Percentiles rank a stretch among this genome's conserved stretches.
Conservation (phyloP, 2,888 invertebrate genomes). For the Notodonta dromedarius region DNA sequence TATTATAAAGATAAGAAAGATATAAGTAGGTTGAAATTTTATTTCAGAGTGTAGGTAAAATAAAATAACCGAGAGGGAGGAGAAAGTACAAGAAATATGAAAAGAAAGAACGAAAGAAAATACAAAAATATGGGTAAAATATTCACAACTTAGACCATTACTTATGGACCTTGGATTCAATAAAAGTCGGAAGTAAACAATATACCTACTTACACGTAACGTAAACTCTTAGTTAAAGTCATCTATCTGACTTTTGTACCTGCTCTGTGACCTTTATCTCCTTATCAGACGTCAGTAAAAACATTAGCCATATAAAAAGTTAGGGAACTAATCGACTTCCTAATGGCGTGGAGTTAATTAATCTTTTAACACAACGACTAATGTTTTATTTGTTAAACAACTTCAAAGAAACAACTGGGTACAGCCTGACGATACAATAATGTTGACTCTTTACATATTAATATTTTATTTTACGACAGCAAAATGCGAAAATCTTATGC, state of each 20-base stretch:
- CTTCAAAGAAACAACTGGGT: no score
- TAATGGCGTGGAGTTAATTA: conserved; percentile 1
- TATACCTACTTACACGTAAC: no score
- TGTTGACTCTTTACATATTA: not conserved
- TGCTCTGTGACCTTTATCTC: not conserved
- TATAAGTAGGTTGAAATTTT: no score
- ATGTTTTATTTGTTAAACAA: not conserved
- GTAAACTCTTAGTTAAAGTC: not conserved
- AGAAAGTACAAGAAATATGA: no score
- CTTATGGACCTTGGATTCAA: no score
- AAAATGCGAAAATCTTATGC: not conserved
- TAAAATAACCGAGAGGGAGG: no score
- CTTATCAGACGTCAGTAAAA: not conserved
- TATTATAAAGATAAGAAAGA: no score
- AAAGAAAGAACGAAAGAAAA: no score
- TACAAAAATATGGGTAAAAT: no score
- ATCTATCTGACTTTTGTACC: conserved; percentile 1
- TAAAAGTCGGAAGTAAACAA: no score
- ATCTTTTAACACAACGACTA: not conserved
- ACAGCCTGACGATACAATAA: not conserved
- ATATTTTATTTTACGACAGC: not conserved
- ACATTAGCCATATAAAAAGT: not conserved
- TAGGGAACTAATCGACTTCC: not conserved
- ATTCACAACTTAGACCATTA: no score
- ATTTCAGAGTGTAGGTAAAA: no score